Percentiles rank a stretch among this genome's conserved stretches.
Evolutionary conservation across 2,113 vertebrate species (phyloP).

Genomic region (Poeciliopsis retropinna): DNA sequence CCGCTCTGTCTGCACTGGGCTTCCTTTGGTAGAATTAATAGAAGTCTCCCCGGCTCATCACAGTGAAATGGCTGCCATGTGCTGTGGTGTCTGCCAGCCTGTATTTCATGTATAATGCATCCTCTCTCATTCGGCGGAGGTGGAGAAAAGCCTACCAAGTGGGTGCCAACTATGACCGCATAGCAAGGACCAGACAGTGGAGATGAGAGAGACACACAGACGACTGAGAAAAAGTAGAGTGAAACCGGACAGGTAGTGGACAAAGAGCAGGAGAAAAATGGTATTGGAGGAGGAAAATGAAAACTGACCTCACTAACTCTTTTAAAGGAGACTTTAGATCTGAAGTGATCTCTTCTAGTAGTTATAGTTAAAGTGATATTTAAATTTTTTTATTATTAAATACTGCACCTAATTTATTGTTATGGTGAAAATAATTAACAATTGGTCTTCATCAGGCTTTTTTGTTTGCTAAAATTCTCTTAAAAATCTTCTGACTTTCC

Average conservation of each 20-base stretch:
- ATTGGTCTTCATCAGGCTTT: too few relatives aligned
- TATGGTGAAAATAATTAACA: too few relatives aligned
- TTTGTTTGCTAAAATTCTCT: too few relatives aligned
- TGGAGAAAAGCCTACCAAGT: slow-evolving; percentile 49
- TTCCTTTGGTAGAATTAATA: slow-evolving; percentile 69
- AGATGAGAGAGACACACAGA: slow-evolving; percentile 4
- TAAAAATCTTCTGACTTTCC: too few relatives aligned
- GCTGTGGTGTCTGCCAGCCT: slow-evolving; percentile 59
- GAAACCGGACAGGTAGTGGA: neutral
- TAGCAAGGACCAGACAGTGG: slow-evolving; percentile 28
- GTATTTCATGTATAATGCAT: slow-evolving; percentile 76
- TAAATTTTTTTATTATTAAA: too few relatives aligned
- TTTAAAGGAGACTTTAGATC: too few relatives aligned
- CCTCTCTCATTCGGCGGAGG: slow-evolving; percentile 52
- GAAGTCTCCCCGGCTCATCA: slow-evolving; percentile 57
- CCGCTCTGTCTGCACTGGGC: slow-evolving; percentile 36
- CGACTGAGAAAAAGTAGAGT: slow-evolving; percentile 1
- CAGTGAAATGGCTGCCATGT: slow-evolving; percentile 58
- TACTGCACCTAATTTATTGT: too few relatives aligned
- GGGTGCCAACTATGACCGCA: slow-evolving; percentile 62
- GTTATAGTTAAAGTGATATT: too few relatives aligned
- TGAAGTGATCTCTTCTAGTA: too few relatives aligned
- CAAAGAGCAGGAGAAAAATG: neutral
- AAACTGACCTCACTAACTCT: neutral
- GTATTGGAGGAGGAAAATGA: neutral